Evolutionary conservation across 2,113 vertebrate genomes (phyloP).

Genomic region (Pollimyrus isidori): DNA sequence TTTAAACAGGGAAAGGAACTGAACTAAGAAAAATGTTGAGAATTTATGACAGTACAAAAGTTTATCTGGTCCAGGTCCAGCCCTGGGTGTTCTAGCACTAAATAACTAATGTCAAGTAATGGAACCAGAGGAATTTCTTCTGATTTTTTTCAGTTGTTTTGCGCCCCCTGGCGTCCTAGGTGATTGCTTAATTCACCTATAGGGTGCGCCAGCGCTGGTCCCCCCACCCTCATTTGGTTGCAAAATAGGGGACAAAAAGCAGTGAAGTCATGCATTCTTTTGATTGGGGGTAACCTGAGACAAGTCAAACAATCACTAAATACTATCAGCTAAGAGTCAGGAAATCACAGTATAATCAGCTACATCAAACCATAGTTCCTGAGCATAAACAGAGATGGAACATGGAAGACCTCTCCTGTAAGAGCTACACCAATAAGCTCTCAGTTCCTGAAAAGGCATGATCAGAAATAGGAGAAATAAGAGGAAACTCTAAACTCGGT

Average conservation of each 20-base stretch:
- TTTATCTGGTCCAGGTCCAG: neutral
- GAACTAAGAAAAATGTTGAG: neutral
- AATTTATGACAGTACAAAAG: neutral
- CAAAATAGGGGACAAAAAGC: neutral
- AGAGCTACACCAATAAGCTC: neutral
- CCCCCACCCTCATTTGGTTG: neutral
- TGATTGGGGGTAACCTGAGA: neutral
- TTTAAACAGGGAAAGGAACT: neutral
- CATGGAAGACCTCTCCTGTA: neutral
- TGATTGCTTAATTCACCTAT: neutral
- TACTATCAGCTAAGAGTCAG: neutral
- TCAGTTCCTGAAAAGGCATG: neutral
- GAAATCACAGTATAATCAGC: neutral
- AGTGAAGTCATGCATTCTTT: slow-evolving; percentile 2
- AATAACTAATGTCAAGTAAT: neutral
- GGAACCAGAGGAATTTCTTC: neutral
- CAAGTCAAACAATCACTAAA: neutral
- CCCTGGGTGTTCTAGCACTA: neutral
- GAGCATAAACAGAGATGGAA: neutral
- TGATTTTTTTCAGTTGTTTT: neutral
- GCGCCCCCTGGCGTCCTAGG: neutral
- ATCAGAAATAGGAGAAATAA: neutral
- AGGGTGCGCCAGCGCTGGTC: neutral
- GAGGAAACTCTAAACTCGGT: neutral
- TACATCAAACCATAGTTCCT: neutral